Base-by-base conservation (phyloP, 2,888 invertebrate genomes). In the Drosophila paranaensis region DNA sequence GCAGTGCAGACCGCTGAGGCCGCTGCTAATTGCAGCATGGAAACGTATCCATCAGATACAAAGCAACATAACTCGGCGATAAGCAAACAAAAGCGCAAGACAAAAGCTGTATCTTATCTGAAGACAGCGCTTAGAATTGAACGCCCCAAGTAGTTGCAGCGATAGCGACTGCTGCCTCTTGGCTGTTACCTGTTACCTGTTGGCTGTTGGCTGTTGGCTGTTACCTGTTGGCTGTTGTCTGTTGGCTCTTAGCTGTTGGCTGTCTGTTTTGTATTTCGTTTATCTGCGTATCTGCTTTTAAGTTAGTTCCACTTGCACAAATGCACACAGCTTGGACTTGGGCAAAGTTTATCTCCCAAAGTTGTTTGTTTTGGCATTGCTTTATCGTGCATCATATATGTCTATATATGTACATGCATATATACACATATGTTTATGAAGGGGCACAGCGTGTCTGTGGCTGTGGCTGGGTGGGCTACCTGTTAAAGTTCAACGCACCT, bases 401-500 rank as follows among this genome's bases (percentile, higher is more conserved):
- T 48, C 37, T 37, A 25, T 30, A 8, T 16, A n/a, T n/a, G 16
- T n/a, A 6, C 16, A 61, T 27, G 27, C 6, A 27, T 5, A 27
- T 4, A 27, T 20, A 20, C 20, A 20, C 2, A 20, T 2, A 20
- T 20, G 2, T 20, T 2, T 20, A 20, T 20, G 27, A 27, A 27
- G 27, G 3, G 27, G 27, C 27, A 27, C 27, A 27, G 27, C 27
- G 27, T 4, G 3, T n/a, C n/a, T n/a, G n/a, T n/a, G n/a, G n/a
- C 27, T 5, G 27, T 27, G 27, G 2, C 27, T 27, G 39, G 55
- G 30, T 62, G 37, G 39, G 70, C 62, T 51, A 63, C 56, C 60
- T 48, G 64, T 55, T 62, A 65, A 65, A 76, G 87, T 82, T 86
- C 87, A 86, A 81, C 74, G 88, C 77, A 73, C 88, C 66, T 68